phyloP scores from a whole-genome alignment of 2,888 invertebrate species.

The Ichneumoninae sp. region DNA sequence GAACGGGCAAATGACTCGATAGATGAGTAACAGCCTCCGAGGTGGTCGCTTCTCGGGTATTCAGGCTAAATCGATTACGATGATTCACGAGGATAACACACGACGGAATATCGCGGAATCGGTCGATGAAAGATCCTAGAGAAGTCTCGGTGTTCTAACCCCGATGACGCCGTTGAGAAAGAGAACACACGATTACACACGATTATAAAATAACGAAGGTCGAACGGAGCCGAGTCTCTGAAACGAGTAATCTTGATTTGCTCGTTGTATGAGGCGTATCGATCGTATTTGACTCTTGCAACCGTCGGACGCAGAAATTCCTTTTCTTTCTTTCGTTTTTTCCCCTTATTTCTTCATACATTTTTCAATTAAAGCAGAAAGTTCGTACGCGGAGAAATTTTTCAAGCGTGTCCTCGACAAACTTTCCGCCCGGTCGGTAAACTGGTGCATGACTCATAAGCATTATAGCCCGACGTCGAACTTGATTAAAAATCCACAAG shows the following conservation, averaged over 20 bases:
- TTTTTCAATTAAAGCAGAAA: not conserved
- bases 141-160: no score
- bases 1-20: conserved; percentile 8
- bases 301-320: not conserved
- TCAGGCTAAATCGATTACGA: conserved; percentile 52
- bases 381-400: not conserved
- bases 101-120: conserved; percentile 24
- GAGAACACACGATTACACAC: no score
- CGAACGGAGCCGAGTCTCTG: not conserved
- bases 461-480: not conserved
- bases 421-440: conserved; percentile 8
- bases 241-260: not conserved
- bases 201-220: no score
- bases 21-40: conserved; percentile 40
- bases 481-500: conserved; percentile 17
- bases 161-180: no score
- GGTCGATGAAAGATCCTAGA: not conserved
- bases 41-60: conserved; percentile 39
- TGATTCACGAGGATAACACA: conserved; percentile 44
- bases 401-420: conserved; percentile 3
- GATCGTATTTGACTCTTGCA: not conserved
- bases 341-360: not conserved
- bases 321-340: not conserved
- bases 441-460: conserved; percentile 12
- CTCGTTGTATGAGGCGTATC: not conserved